A percentile compares a stretch with the other conserved stretches of the same genome.
Conservation (phyloP, 2,113 vertebrate genomes). For the Aphyosemion australe region DNA sequence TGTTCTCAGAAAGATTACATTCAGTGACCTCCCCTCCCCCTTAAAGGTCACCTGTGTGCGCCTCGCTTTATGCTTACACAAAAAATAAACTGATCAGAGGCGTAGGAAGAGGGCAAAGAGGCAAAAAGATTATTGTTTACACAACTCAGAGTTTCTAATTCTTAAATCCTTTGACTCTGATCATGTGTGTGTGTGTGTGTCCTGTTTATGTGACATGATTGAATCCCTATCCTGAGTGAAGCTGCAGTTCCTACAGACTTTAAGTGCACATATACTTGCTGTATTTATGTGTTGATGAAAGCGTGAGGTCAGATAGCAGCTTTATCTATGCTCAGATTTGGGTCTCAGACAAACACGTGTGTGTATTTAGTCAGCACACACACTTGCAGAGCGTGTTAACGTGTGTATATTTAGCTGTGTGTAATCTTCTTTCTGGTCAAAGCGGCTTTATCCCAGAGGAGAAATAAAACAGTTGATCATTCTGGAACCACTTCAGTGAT, state of each 20-base stretch:
- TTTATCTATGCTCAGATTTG: constrained; percentile 24
- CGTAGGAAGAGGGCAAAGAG: not conserved
- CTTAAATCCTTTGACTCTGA: too few species aligned
- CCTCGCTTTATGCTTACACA: constrained; percentile 10
- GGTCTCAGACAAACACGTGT: constrained; percentile 4
- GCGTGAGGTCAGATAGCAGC: constrained; percentile 3
- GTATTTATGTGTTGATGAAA: constrained; percentile 25
- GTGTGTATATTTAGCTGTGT: constrained; percentile 50
- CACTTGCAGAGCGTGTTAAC: constrained; percentile 53
- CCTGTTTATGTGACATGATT: constrained; percentile 14
- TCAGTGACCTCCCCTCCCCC: constrained; percentile 50
- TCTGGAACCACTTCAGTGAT: not conserved
- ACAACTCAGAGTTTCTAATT: not conserved
- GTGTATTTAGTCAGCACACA: constrained; percentile 9
- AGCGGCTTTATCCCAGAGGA: constrained; percentile 56
- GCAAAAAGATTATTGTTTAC: not conserved
- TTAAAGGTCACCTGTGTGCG: constrained; percentile 51
- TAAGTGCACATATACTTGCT: constrained; percentile 3
- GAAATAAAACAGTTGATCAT: constrained; percentile 41
- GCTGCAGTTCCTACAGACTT: constrained; percentile 29
- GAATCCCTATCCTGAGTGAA: constrained; percentile 20
- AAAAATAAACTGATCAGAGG: constrained; percentile 2
- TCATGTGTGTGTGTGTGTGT: not conserved
- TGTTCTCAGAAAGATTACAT: constrained; percentile 50
- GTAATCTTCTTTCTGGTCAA: constrained; percentile 66